These are phyloP conservation scores for Leptura quadrifasciata DNA, from an alignment of 2,888 invertebrate genomes.

Conservation along the genomic window DNA sequence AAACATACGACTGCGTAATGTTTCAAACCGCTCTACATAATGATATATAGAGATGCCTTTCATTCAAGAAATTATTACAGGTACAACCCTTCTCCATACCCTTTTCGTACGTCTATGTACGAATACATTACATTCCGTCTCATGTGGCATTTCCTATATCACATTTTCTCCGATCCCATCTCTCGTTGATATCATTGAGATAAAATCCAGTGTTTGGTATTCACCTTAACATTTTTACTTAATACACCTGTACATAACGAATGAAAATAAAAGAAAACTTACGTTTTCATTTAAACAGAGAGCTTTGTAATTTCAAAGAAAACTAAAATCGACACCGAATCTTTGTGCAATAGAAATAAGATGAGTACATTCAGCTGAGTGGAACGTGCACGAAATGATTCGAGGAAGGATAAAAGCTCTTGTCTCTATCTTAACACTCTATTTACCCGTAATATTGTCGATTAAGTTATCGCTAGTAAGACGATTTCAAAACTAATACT, in stretches of 20 bases:
- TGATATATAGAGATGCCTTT: too few relatives aligned
- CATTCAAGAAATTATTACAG: too few relatives aligned
- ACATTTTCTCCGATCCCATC: too few relatives aligned
- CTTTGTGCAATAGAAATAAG: conserved; percentile 40
- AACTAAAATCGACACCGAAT: conserved; percentile 37
- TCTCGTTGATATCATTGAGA: too few relatives aligned
- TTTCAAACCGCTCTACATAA: too few relatives aligned
- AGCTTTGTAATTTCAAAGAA: conserved; percentile 25
- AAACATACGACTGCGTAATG: too few relatives aligned
- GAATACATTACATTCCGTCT: too few relatives aligned
- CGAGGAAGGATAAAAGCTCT: conserved; percentile 43
- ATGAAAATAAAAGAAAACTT: conserved; percentile 12
- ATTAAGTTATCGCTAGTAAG: conserved; percentile 45
- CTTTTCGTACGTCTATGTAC: too few relatives aligned
- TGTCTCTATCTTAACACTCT: conserved; percentile 50
- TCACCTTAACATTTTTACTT: too few relatives aligned
- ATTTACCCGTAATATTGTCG: conserved; percentile 40
- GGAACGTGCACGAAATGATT: conserved; percentile 47
- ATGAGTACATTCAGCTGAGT: conserved; percentile 39
- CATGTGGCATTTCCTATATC: too few relatives aligned
- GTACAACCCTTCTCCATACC: too few relatives aligned
- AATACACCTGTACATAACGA: neutral
- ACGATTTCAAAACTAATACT: conserved; percentile 37
- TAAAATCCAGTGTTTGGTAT: too few relatives aligned
- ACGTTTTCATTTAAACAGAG: conserved; percentile 17